Evolutionary conservation across 2,113 vertebrate species (phyloP).

Genomic region (Poecilia latipinna): DNA sequence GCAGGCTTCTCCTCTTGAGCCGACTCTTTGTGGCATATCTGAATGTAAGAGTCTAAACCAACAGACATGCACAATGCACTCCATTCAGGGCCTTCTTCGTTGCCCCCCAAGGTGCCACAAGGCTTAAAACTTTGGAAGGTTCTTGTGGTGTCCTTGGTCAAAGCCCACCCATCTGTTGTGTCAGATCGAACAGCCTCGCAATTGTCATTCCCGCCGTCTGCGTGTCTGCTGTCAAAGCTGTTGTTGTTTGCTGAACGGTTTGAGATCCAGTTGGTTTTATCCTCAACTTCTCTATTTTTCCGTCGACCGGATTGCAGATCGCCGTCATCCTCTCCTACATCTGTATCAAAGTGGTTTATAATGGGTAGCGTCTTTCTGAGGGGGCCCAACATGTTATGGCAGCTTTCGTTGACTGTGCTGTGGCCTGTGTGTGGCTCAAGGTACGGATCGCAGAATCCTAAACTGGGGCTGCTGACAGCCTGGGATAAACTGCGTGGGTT

Average conservation of each 20-base stretch:
- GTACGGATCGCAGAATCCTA: constrained; percentile 80
- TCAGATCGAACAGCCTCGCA: constrained; percentile 74
- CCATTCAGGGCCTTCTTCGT: constrained; percentile 31
- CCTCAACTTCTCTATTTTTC: constrained; percentile 50
- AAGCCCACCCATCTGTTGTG: constrained; percentile 60
- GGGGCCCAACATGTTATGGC: constrained; percentile 64
- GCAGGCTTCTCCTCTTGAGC: constrained; percentile 39
- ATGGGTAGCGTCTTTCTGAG: constrained; percentile 70
- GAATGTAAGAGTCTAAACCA: constrained; percentile 66
- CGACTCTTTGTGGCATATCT: constrained; percentile 66
- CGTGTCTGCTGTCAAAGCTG: constrained; percentile 74
- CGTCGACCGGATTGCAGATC: constrained; percentile 60
- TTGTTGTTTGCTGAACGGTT: constrained; percentile 92
- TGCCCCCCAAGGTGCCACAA: constrained; percentile 45
- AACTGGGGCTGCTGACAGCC: constrained; percentile 72
- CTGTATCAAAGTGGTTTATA: constrained; percentile 72
- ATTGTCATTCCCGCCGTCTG: constrained; percentile 60
- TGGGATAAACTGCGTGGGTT: constrained; percentile 81
- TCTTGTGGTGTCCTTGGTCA: constrained; percentile 67
- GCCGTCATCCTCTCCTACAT: constrained; percentile 66
- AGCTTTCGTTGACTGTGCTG: constrained; percentile 49
- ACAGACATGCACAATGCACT: constrained; percentile 29
- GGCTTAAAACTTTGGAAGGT: constrained; percentile 56
- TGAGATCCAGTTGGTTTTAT: constrained; percentile 85
- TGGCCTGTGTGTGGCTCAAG: constrained; percentile 63